phyloP scores from a whole-genome alignment of 2,888 invertebrate genomes.

The Tholera decimalis region DNA sequence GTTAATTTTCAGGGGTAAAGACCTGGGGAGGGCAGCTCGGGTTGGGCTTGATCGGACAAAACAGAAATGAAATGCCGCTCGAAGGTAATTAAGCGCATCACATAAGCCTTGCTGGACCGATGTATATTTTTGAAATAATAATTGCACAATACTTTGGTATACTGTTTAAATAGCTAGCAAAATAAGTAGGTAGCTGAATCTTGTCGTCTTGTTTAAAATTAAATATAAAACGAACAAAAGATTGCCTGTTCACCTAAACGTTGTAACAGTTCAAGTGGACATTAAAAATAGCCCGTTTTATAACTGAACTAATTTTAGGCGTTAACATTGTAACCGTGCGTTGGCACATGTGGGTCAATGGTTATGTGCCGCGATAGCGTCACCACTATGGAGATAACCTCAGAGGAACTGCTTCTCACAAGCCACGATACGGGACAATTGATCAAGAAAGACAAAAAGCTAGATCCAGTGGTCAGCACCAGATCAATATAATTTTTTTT shows the following conservation, averaged over 20 bases:
- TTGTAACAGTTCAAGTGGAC: constrained; percentile 60
- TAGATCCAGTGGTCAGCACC: background rate
- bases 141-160: background rate
- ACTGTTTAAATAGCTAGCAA: no score
- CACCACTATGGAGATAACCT: background rate
- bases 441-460: background rate
- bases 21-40: no score
- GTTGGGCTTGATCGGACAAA: no score
- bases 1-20: no score
- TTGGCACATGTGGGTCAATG: constrained; percentile 64
- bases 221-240: constrained; percentile 4
- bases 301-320: constrained; percentile 61
- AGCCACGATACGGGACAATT: background rate
- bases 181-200: background rate
- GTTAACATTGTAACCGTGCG: constrained; percentile 60
- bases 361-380: constrained; percentile 55
- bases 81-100: background rate
- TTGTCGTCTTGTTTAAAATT: background rate
- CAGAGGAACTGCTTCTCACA: constrained; percentile 33
- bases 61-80: background rate
- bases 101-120: background rate
- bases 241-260: constrained; percentile 22
- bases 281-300: constrained; percentile 63
- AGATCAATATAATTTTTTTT: background rate
- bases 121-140: background rate